phyloP scores from a whole-genome alignment of 2,113 vertebrate genomes.

The Talpa occidentalis region DNA sequence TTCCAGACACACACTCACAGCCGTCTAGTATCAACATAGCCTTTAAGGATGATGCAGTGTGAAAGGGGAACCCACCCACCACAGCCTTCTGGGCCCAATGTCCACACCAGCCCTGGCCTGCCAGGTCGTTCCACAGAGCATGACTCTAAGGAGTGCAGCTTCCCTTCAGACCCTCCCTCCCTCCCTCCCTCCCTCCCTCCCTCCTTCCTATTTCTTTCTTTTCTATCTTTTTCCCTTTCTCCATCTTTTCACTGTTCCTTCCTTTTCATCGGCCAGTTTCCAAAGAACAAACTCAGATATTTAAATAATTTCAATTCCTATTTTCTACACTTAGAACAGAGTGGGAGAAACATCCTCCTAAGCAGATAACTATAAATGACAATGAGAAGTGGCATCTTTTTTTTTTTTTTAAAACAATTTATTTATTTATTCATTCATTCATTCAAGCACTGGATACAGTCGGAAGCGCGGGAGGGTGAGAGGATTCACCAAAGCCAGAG shows the following conservation, averaged over 20 bases:
- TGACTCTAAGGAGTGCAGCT: slow-evolving; percentile 8
- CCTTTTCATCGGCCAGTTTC: not conserved
- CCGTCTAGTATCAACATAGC: not conserved
- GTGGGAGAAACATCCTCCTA: not conserved
- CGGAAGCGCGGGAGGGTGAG: no score
- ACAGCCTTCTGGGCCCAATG: not conserved
- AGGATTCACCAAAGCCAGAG: no score
- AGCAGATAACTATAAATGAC: not conserved
- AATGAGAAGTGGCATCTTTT: not conserved
- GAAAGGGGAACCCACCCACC: slow-evolving; percentile 25
- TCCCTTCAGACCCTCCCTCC: not conserved
- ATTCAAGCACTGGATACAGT: no score
- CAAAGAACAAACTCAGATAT: not conserved
- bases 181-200: no score
- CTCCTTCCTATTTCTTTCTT: fast-evolving
- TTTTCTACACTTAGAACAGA: not conserved
- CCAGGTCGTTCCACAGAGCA: slow-evolving; percentile 45
- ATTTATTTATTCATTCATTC: no score
- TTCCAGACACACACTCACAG: slow-evolving; percentile 36
- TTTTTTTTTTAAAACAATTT: no score
- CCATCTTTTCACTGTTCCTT: not conserved
- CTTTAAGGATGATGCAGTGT: slow-evolving; percentile 53
- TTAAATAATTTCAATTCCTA: not conserved
- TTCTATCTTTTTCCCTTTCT: no score
- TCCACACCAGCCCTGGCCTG: not conserved